A percentile compares a stretch with the other conserved stretches of the same genome.
phyloP scores from a whole-genome alignment of 2,113 vertebrate species.

The Ariopsis seemanni region DNA sequence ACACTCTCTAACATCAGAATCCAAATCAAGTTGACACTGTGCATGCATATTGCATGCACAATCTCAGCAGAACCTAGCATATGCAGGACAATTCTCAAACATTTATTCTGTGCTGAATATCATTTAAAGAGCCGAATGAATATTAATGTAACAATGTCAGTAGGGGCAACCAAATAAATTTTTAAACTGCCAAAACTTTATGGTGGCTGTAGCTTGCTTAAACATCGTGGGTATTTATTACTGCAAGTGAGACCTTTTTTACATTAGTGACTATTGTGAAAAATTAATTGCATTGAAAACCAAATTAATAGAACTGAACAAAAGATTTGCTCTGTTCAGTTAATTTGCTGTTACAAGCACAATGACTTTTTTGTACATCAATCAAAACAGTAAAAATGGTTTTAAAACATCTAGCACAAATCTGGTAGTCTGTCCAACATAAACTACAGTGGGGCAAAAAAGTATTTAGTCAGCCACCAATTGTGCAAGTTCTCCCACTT shows the following conservation, averaged over 20 bases:
- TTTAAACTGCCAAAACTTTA: conserved; percentile 9
- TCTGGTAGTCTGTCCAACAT: neutral
- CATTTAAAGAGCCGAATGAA: conserved; percentile 33
- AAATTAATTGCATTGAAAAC: neutral
- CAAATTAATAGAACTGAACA: neutral
- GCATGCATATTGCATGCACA: conserved; percentile 9
- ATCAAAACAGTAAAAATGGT: neutral
- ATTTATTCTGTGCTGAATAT: conserved; percentile 24
- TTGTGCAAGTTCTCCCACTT: too few species aligned
- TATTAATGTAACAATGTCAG: conserved; percentile 40
- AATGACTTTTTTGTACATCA: neutral
- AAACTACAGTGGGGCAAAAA: too few species aligned
- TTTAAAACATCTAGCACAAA: neutral
- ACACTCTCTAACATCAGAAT: neutral
- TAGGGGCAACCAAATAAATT: conserved; percentile 8
- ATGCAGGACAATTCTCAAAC: conserved; percentile 23
- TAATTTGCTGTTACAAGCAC: neutral
- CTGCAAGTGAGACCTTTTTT: neutral
- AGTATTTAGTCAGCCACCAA: too few species aligned
- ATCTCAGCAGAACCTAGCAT: neutral
- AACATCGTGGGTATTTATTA: neutral
- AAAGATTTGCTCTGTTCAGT: neutral
- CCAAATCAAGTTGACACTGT: neutral
- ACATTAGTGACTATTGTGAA: neutral
- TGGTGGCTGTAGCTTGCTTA: neutral